phyloP scores from a whole-genome alignment of 2,888 invertebrate species.

The Plemyria rubiginata region DNA sequence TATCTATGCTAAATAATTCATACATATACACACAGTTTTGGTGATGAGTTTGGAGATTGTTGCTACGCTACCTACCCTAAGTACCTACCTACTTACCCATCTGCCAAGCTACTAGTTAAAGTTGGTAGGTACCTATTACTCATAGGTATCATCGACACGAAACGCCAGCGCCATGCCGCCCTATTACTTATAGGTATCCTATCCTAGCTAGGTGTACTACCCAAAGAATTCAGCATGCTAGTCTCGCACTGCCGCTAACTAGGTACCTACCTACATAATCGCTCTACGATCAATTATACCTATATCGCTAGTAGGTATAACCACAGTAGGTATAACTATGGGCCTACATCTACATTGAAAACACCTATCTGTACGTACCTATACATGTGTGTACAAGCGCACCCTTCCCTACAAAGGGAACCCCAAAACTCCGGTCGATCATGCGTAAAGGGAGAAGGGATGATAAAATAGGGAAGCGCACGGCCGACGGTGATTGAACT shows the following conservation, averaged over 20 bases:
- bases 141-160: neutral
- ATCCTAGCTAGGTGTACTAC: conserved; percentile 3
- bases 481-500: conserved; percentile 76
- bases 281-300: too few species aligned
- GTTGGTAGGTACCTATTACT: too few species aligned
- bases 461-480: conserved; percentile 82
- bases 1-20: too few species aligned
- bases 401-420: conserved; percentile 74
- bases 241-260: conserved; percentile 9
- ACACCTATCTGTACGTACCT: conserved; percentile 35
- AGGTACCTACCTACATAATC: too few species aligned
- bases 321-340: conserved; percentile 38
- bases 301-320: too few species aligned
- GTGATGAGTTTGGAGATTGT: conserved; percentile 7
- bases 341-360: conserved; percentile 36
- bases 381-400: conserved; percentile 58
- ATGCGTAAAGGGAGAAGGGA: conserved; percentile 85
- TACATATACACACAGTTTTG: too few species aligned
- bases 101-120: too few species aligned
- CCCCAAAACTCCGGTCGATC: conserved; percentile 84
- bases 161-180: conserved; percentile 16
- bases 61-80: conserved; percentile 19
- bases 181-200: conserved; percentile 19
- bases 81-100: conserved; percentile 6
- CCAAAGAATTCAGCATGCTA: too few species aligned